Evolutionary conservation across 2,113 vertebrate species (phyloP).

Genomic region (Alexandromys fortis): DNA sequence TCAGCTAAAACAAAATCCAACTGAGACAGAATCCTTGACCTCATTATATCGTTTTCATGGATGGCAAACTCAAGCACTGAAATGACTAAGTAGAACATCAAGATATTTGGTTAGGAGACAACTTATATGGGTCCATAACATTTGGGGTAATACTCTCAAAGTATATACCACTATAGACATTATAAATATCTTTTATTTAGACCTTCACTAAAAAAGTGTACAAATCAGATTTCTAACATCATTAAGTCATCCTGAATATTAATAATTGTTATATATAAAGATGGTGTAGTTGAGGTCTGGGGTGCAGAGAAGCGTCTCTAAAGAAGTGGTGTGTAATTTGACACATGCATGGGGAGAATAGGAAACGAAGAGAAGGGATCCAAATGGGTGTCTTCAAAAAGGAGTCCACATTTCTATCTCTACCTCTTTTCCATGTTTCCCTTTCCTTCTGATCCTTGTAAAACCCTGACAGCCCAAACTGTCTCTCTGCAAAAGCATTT

Average conservation of each 20-base stretch:
- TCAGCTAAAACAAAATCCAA: background rate
- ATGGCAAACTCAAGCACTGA: background rate
- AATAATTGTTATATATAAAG: background rate
- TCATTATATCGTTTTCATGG: background rate
- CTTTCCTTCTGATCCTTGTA: background rate
- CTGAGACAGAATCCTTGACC: background rate
- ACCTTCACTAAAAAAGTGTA: background rate
- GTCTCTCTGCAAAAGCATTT: background rate
- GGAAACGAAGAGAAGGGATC: background rate
- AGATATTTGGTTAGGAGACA: background rate
- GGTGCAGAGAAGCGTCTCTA: background rate
- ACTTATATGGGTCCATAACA: background rate
- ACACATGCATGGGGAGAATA: background rate
- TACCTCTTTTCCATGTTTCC: background rate
- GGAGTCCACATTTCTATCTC: background rate
- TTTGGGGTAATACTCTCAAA: background rate
- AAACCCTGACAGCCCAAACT: background rate
- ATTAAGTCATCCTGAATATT: background rate
- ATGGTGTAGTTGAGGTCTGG: fast-evolving
- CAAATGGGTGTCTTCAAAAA: background rate
- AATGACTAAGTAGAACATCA: background rate
- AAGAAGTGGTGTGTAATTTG: background rate
- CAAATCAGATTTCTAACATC: background rate
- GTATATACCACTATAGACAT: background rate
- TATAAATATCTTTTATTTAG: background rate